Evolutionary conservation across 2,888 invertebrate genomes (phyloP), one percentile per base, ranked within the genome.

Genomic region (Drosophila hamatofila): DNA sequence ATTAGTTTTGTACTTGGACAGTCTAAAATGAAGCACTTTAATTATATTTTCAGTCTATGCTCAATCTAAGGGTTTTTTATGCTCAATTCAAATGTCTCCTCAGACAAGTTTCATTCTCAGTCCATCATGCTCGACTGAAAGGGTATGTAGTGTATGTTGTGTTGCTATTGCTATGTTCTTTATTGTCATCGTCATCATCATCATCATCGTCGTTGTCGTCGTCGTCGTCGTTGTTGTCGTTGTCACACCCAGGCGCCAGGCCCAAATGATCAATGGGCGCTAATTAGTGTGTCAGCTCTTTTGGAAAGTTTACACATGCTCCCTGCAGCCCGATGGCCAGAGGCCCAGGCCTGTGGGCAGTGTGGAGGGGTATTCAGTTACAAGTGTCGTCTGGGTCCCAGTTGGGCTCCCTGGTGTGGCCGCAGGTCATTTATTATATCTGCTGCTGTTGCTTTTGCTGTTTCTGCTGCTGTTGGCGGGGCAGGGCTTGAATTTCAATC

Each of bases 401-500:
- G 73, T 66, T 62, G 74, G 72, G 67, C 48, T 66, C 73, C 84
- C 84, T 70, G 82, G 80, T 74, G 83, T 63, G 82, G 66, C 80
- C 80, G 55, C 73, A 74, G 83, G 83, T 82, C 87, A 84, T 84
- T 84, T 87, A 82, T 84, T 84, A 83, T 84, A 78, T 68, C 54
- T 68, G 56, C 57, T 60, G 64, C 48, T 30, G 66, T 18, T 37
- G 35, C 54, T 68, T 52, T 54, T 60, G 64, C 39, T 48, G 66
- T 21, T 35, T 60, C 55, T 62, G 59, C 51, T 63, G 62, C 49
- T 67, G 81, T 44, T 51, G 70, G 81, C 60, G 41, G 67, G 67
- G 74, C 58, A 59, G 72, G 80, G 71, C 76, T 82, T 88, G 86
- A 85, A 80, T 90, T 90, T 90, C 90, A 88, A 90, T 88, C 81